Evolutionary conservation across 2,113 vertebrate genomes (phyloP).

Genomic region (Connochaetes taurinus): DNA sequence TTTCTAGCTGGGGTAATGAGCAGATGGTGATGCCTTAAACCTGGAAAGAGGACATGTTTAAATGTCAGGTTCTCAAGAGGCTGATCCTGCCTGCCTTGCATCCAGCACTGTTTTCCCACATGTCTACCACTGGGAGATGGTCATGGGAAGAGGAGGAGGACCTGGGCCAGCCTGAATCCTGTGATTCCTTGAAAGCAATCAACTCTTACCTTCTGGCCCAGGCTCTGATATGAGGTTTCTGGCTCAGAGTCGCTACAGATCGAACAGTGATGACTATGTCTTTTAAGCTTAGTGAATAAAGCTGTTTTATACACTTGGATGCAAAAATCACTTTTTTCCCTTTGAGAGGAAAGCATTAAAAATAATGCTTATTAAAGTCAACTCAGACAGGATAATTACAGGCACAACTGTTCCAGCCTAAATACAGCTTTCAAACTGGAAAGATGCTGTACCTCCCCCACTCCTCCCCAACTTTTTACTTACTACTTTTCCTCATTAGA

Average conservation of each 20-base stretch:
- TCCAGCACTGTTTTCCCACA: neutral
- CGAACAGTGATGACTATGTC: neutral
- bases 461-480: neutral
- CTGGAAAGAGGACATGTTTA: neutral
- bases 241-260: neutral
- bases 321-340: neutral
- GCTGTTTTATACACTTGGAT: constrained; percentile 36
- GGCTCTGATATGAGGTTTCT: neutral
- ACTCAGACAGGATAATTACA: constrained; percentile 67
- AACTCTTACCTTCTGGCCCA: neutral
- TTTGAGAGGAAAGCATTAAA: constrained; percentile 47
- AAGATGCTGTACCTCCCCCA: neutral
- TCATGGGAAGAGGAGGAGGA: neutral
- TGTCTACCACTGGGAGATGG: neutral
- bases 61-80: neutral
- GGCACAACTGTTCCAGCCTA: constrained; percentile 42
- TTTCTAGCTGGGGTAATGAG: neutral
- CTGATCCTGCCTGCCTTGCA: neutral
- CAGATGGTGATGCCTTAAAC: neutral
- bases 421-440: constrained; percentile 46
- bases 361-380: constrained; percentile 62
- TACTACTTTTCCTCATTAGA: constrained; percentile 62
- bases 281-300: neutral
- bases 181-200: neutral
- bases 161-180: neutral